phyloP scores from a whole-genome alignment of 2,797 vertebrate species.

The Tamandua tetradactyla region DNA sequence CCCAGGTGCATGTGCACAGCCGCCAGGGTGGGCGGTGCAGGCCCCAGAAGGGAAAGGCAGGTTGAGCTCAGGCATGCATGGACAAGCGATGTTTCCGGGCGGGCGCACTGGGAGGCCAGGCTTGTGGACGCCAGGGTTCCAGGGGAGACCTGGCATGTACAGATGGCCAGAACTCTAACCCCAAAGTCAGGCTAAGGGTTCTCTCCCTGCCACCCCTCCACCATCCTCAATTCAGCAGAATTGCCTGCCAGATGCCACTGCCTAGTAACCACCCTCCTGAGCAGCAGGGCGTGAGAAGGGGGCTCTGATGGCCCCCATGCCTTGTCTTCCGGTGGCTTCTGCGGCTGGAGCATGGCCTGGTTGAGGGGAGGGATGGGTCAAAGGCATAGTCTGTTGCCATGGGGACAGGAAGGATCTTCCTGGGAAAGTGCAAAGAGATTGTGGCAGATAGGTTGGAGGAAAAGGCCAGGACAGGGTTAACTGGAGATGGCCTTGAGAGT shows the following conservation, averaged over 20 bases:
- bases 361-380: not conserved
- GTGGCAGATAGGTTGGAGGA: not conserved
- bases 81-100: not conserved
- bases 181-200: not conserved
- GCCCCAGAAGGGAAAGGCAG: conserved; percentile 12
- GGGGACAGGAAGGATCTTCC: conserved; percentile 40
- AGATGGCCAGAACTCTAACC: not conserved
- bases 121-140: not conserved
- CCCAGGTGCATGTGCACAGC: not conserved
- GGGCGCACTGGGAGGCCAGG: not conserved
- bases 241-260: not conserved
- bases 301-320: not conserved
- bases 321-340: not conserved
- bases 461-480: conserved; percentile 41
- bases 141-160: not conserved
- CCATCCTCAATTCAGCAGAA: not conserved
- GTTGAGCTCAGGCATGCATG: not conserved
- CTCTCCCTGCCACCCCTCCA: not conserved
- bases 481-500: not conserved
- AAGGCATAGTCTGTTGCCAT: conserved; percentile 57
- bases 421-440: conserved; percentile 51
- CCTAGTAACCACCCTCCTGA: not conserved
- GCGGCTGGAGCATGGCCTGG: not conserved
- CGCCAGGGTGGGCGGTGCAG: not conserved
- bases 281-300: not conserved